A percentile compares a stretch with the other conserved stretches of the same genome.
phyloP scores from a whole-genome alignment of 2,888 invertebrate genomes.

The Lasius platythorax region DNA sequence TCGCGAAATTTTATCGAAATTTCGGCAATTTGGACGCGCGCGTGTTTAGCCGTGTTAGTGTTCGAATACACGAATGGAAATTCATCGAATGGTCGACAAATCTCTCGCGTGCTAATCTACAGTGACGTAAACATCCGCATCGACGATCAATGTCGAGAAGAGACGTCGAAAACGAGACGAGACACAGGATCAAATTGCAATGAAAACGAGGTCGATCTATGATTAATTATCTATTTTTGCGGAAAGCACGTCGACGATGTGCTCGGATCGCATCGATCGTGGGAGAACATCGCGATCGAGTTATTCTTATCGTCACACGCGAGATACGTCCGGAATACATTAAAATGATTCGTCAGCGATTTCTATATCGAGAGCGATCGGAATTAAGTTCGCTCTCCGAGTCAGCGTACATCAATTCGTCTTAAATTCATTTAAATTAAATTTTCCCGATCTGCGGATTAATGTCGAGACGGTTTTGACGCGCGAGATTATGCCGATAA shows the following conservation, averaged over 20 bases:
- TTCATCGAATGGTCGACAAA: conserved; percentile 51
- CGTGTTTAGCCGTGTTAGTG: neutral
- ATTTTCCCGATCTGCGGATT: conserved; percentile 19
- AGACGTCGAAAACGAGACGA: conserved; percentile 37
- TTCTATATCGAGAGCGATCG: conserved; percentile 20
- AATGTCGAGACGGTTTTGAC: conserved; percentile 30
- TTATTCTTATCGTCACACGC: conserved; percentile 30
- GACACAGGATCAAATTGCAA: conserved; percentile 29
- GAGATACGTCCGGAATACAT: conserved; percentile 14
- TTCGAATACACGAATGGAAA: conserved; percentile 20
- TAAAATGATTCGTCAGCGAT: conserved; percentile 10
- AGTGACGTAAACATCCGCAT: conserved; percentile 56
- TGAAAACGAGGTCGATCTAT: conserved; percentile 60
- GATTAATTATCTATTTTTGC: conserved; percentile 68
- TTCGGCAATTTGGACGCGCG: neutral
- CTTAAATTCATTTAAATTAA: conserved; percentile 28
- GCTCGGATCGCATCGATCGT: conserved; percentile 57
- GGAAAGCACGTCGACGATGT: conserved; percentile 31
- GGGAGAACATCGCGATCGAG: conserved; percentile 2
- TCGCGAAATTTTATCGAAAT: conserved; percentile 25
- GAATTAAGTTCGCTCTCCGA: conserved; percentile 27
- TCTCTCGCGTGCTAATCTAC: conserved; percentile 56
- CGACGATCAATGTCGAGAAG: conserved; percentile 50
- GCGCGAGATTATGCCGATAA: conserved; percentile 12
- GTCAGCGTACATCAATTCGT: neutral